A percentile compares a stretch with the other conserved stretches of the same genome.
Evolutionary conservation across 2,888 invertebrate species (phyloP).

Genomic region (Caenorhabditis angaria): DNA sequence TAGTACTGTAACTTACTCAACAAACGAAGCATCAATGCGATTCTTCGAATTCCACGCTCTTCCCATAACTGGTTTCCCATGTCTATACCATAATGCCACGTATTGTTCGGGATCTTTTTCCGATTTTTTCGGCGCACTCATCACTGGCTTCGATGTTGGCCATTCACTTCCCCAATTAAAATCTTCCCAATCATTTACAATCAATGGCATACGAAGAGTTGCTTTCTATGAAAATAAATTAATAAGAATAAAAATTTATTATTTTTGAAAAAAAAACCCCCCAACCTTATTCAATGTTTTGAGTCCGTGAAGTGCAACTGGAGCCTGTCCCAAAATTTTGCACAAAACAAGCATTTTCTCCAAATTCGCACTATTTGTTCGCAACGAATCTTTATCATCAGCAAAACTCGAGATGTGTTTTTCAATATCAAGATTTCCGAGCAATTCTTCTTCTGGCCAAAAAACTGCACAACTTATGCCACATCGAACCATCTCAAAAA

Average conservation of each 20-base stretch:
- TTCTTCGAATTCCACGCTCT: conserved; percentile 44
- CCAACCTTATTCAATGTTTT: conserved; percentile 15
- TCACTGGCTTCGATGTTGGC: conserved; percentile 30
- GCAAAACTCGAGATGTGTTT: conserved; percentile 28
- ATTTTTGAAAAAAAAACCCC: no score
- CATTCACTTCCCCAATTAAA: conserved; percentile 39
- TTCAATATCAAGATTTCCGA: conserved; percentile 34
- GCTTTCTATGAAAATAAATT: conserved; percentile 9
- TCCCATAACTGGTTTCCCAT: conserved; percentile 56
- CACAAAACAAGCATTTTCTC: conserved; percentile 25
- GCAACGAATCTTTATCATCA: conserved; percentile 13
- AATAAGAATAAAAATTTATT: no score
- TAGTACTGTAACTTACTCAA: conserved; percentile 49
- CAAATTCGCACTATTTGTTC: conserved; percentile 9
- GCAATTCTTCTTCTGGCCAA: conserved; percentile 35
- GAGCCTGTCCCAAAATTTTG: conserved; percentile 20
- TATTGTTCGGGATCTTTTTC: conserved; percentile 39
- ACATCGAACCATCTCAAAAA: conserved; percentile 40
- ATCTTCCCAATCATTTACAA: conserved; percentile 53
- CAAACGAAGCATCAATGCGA: conserved; percentile 51
- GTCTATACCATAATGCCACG: conserved; percentile 56
- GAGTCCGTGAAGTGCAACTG: conserved; percentile 2
- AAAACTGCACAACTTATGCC: conserved; percentile 35
- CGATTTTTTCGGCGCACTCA: conserved; percentile 24
- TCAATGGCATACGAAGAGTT: conserved; percentile 16